A percentile compares a stretch with the other conserved stretches of the same genome.
These are phyloP conservation scores for Molanna angustata DNA, from an alignment of 2,888 invertebrate genomes.

Conservation along the genomic window DNA sequence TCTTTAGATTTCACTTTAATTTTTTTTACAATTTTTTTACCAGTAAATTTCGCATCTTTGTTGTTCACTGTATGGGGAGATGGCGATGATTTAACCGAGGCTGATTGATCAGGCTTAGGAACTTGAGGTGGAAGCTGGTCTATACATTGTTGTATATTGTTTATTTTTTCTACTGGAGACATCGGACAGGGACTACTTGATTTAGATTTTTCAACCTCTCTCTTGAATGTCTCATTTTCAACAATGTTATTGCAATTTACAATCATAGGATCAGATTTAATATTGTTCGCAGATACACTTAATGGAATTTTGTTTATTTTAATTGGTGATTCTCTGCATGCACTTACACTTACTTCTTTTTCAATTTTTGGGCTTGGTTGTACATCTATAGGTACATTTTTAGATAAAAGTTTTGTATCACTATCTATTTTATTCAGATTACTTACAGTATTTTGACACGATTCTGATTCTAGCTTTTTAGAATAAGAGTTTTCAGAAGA, in stretches of 20 bases:
- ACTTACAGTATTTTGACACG: neutral
- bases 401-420: slow-evolving; percentile 4
- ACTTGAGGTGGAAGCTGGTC: slow-evolving; percentile 52
- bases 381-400: neutral
- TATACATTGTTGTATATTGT: slow-evolving; percentile 35
- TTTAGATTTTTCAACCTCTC: slow-evolving; percentile 34
- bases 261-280: too few species aligned
- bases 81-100: too few species aligned
- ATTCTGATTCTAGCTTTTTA: neutral
- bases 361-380: neutral
- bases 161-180: slow-evolving; percentile 8
- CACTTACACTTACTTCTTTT: too few species aligned
- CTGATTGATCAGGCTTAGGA: slow-evolving; percentile 44
- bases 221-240: neutral
- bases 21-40: slow-evolving; percentile 35
- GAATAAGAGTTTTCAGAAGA: neutral
- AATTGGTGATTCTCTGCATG: slow-evolving; percentile 16
- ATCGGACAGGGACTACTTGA: slow-evolving; percentile 39
- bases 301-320: slow-evolving; percentile 17
- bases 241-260: too few species aligned
- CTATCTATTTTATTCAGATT: neutral
- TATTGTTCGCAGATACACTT: slow-evolving; percentile 22
- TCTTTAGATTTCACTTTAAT: slow-evolving; percentile 36
- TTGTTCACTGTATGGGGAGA: too few species aligned
- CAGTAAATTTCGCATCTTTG: slow-evolving; percentile 22